Conservation (phyloP, 2,797 vertebrate genomes). For the Morus bassanus region DNA sequence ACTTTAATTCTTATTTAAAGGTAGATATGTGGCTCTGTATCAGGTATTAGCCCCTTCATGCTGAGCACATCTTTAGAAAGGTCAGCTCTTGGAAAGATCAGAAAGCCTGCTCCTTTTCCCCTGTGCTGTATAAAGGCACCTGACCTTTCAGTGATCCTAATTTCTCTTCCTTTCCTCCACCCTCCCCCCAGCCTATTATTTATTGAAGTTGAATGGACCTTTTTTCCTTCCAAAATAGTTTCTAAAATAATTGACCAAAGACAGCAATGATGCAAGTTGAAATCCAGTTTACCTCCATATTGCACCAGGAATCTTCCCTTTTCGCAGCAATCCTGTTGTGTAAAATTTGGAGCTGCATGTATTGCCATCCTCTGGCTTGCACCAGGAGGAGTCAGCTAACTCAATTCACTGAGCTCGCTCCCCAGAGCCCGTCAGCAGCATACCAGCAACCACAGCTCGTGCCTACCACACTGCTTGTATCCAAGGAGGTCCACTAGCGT, state of each 20-base stretch:
- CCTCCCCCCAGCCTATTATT: conserved; percentile 22
- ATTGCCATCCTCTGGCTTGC: background rate
- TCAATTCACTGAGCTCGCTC: background rate
- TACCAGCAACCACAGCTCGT: background rate
- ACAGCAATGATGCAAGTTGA: background rate
- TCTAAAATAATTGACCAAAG: background rate
- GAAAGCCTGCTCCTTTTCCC: conserved; percentile 58
- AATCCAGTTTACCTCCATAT: background rate
- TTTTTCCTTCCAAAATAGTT: background rate
- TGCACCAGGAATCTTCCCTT: background rate
- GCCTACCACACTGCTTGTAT: background rate
- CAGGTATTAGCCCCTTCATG: conserved; percentile 53
- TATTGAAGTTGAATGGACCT: conserved; percentile 30
- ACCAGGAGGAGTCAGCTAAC: background rate
- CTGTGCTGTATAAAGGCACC: conserved; percentile 59
- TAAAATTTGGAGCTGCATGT: background rate
- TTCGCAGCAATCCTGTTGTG: background rate
- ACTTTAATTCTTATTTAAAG: conserved; percentile 71
- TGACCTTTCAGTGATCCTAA: conserved; percentile 74
- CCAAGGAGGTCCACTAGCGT: background rate
- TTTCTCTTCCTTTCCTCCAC: conserved; percentile 47
- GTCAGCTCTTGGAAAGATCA: conserved; percentile 69
- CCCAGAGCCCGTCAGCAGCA: background rate
- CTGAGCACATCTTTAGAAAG: conserved; percentile 73
- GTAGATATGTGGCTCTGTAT: conserved; percentile 52